Evolutionary conservation across 2,888 invertebrate genomes (phyloP).

Genomic region (Lepidocyrtinus sp.): DNA sequence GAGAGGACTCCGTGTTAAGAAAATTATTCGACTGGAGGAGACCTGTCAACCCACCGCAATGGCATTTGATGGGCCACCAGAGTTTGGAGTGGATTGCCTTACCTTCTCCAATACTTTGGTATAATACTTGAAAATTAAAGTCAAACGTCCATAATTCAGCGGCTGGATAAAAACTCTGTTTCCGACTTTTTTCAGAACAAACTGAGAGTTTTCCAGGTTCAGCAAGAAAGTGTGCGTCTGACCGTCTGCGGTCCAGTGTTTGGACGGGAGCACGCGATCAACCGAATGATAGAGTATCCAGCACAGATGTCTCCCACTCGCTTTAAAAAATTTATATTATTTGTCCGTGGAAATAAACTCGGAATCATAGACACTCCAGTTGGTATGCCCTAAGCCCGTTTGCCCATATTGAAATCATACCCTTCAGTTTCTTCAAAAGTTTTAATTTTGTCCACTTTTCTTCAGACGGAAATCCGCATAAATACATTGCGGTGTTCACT

Average conservation of each 20-base stretch:
- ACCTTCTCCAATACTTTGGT: constrained; percentile 60
- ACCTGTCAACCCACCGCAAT: constrained; percentile 57
- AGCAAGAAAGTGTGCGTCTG: constrained; percentile 45
- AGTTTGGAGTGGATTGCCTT: constrained; percentile 56
- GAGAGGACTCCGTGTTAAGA: constrained; percentile 40
- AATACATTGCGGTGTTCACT: constrained; percentile 66
- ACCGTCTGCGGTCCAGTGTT: constrained; percentile 55
- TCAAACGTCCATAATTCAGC: constrained; percentile 14
- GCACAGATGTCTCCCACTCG: constrained; percentile 37
- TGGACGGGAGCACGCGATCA: constrained; percentile 53
- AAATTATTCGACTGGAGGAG: constrained; percentile 53
- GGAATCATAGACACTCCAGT: constrained; percentile 66
- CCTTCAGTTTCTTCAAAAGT: too few species aligned
- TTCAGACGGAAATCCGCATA: constrained; percentile 67
- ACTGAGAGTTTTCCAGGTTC: constrained; percentile 53
- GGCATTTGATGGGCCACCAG: constrained; percentile 61
- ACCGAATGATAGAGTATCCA: constrained; percentile 52
- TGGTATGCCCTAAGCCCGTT: background rate
- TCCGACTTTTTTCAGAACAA: constrained; percentile 58
- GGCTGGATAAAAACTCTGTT: background rate
- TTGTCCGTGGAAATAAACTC: constrained; percentile 63
- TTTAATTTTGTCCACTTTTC: too few species aligned
- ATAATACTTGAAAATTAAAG: background rate
- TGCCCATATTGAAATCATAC: too few species aligned
- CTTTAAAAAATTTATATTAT: constrained; percentile 59